These are phyloP conservation scores for Tubulanus polymorphus DNA, from an alignment of 2,888 invertebrate species.

Conservation along the genomic window DNA sequence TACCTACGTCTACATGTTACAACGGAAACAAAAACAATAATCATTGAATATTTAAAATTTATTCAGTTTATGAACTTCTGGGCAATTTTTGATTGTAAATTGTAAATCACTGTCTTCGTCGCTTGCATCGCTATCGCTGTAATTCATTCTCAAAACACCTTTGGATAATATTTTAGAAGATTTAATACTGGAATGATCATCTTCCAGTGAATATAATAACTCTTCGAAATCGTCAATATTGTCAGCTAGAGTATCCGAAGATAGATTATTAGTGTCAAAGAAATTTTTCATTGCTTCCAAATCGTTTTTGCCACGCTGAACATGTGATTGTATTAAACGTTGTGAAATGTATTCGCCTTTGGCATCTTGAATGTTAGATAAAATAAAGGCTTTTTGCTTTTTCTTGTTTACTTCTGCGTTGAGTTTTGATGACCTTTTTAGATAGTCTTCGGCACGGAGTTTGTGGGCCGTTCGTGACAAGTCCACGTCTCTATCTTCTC, in stretches of 20 bases:
- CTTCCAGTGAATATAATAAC: not conserved
- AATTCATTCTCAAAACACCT: not conserved
- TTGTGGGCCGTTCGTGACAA: too few relatives aligned
- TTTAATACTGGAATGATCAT: not conserved
- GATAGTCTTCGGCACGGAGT: too few relatives aligned
- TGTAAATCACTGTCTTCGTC: too few relatives aligned
- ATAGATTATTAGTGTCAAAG: not conserved
- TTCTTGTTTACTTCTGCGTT: not conserved
- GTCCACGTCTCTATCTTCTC: too few relatives aligned
- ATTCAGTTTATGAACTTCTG: too few relatives aligned
- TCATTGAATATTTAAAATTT: too few relatives aligned
- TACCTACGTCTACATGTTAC: too few relatives aligned
- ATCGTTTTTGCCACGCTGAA: not conserved
- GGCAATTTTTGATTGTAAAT: too few relatives aligned
- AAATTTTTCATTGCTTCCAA: not conserved
- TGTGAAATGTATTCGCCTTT: not conserved
- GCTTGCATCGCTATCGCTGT: not conserved
- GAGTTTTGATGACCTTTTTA: not conserved
- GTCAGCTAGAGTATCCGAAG: not conserved
- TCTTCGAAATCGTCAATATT: not conserved
- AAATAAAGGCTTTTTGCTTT: not conserved
- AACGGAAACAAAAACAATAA: too few relatives aligned
- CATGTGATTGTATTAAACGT: not conserved
- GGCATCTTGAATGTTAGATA: not conserved
- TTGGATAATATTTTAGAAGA: not conserved